Conservation (phyloP, 2,888 invertebrate species). For the Drosophila emarginata region DNA sequence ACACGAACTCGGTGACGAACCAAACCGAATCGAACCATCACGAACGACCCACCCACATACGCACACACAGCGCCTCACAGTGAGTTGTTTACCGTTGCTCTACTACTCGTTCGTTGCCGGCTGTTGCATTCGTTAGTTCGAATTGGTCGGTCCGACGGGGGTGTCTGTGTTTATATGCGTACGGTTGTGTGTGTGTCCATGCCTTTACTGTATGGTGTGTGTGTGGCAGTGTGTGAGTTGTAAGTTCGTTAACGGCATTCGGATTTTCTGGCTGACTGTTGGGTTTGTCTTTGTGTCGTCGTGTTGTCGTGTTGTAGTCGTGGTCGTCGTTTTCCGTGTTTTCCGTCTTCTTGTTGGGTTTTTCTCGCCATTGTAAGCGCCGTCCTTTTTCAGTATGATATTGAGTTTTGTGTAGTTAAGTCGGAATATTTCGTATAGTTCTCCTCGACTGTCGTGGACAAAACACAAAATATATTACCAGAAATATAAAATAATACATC, state of each 20-base stretch:
- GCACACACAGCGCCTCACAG: slow-evolving; percentile 15
- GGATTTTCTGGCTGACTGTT: slow-evolving; percentile 41
- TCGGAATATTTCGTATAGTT: slow-evolving; percentile 82
- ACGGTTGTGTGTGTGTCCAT: neutral
- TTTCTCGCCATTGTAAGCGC: slow-evolving; percentile 77
- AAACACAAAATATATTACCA: slow-evolving; percentile 56
- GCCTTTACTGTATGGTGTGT: slow-evolving; percentile 4
- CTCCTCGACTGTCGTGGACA: slow-evolving; percentile 77
- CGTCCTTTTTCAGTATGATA: slow-evolving; percentile 83
- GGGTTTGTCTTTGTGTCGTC: slow-evolving; percentile 46
- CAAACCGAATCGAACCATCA: slow-evolving; percentile 10
- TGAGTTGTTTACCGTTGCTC: slow-evolving; percentile 65
- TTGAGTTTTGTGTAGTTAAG: slow-evolving; percentile 83
- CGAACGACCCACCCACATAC: slow-evolving; percentile 13
- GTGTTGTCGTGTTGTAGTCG: slow-evolving; percentile 47
- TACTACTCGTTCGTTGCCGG: slow-evolving; percentile 64
- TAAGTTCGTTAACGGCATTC: slow-evolving; percentile 55
- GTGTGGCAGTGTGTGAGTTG: slow-evolving; percentile 42
- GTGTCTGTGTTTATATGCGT: neutral
- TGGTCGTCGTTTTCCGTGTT: slow-evolving; percentile 39
- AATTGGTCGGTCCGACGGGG: slow-evolving; percentile 60
- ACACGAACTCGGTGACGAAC: slow-evolving; percentile 35
- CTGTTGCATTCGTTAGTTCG: slow-evolving; percentile 72
- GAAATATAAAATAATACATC: slow-evolving; percentile 1
- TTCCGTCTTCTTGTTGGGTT: slow-evolving; percentile 60